Evolutionary conservation across 2,888 invertebrate species (phyloP), one percentile per base, ranked within the genome.

Genomic region (Salpingus planirostris): DNA sequence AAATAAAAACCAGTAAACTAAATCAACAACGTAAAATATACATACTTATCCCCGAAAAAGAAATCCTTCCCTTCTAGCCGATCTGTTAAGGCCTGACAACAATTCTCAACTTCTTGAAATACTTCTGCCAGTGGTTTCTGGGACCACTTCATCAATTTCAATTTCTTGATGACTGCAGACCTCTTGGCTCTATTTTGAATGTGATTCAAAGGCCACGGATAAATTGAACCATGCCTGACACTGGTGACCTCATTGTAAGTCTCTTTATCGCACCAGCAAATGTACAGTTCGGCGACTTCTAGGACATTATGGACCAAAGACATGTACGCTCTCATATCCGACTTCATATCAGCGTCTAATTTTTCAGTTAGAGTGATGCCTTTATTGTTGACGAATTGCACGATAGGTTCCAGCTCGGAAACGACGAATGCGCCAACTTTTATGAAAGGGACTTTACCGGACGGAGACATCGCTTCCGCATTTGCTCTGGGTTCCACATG

Each of bases 391-490:
- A 91, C 81, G 59, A 92, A 90, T 48, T 83, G 81, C 0, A 92
- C 87, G 33, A 97, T 92, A 0, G 87, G 85, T 55, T 93, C 91
- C 54, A 95, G 73, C 59, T 93, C 97, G 0, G 95, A 79, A 1
- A 91, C 76, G 1, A 95, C 75, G 54, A 89, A 89, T 0, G 84
- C 80, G 0, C 93, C 93, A 45, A 88, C 87, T 56, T 85, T 83
- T 33, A 97, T 79, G 54, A 97, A 91, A 0, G 97, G 97, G 1
- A 97, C 80, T 47, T 83, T 78, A 1, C 91, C 91, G 3, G 90
- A 85, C 0, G 96, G 96, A 0, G 96, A 95, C 89, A 97, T 96
- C 57, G 85, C 86, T 57, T 96, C 93, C 0, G 96, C 95, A 68
- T 98, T 98, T 51, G 82, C 77, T 42, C 84, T 71, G 50, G 83